These are phyloP conservation scores for Leptopilina syphax DNA, from an alignment of 2,888 invertebrate species.

Conservation along the genomic window DNA sequence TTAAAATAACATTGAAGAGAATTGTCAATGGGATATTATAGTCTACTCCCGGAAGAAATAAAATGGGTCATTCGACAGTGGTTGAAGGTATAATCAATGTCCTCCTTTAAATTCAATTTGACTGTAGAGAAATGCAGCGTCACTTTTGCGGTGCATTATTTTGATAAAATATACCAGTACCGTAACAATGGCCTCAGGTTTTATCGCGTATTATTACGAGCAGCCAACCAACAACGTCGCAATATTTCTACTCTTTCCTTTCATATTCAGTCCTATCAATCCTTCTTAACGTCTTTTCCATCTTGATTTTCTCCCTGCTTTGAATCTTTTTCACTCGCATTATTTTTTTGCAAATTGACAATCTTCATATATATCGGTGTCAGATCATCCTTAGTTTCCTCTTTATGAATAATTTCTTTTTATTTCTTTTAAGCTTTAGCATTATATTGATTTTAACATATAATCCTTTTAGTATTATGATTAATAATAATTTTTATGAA, in stretches of 20 bases:
- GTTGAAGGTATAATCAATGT: conserved; percentile 28
- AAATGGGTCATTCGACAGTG: conserved; percentile 27
- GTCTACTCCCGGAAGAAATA: conserved; percentile 22
- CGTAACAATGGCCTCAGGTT: conserved; percentile 41
- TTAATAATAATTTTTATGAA: too few relatives aligned
- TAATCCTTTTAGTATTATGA: too few relatives aligned
- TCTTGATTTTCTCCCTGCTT: conserved; percentile 22
- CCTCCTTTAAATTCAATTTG: conserved; percentile 46
- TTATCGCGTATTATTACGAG: conserved; percentile 35
- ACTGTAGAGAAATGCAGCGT: conserved; percentile 23
- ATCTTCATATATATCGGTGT: not conserved
- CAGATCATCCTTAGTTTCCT: not conserved
- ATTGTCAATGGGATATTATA: not conserved
- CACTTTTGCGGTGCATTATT: conserved; percentile 32
- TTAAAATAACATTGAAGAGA: not conserved
- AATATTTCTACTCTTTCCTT: conserved; percentile 31
- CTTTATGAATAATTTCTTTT: not conserved
- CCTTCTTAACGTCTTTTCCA: conserved; percentile 37
- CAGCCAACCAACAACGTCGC: conserved; percentile 36
- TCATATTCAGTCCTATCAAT: conserved; percentile 38
- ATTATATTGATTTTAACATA: too few relatives aligned
- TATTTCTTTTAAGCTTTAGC: too few relatives aligned
- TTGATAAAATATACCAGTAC: conserved; percentile 36
- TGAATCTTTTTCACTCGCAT: conserved; percentile 13
- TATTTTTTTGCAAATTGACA: conserved; percentile 19